A percentile compares a stretch with the other conserved stretches of the same genome.
phyloP scores from a whole-genome alignment of 2,113 vertebrate species.

The Mesembrinibis cayennensis region DNA sequence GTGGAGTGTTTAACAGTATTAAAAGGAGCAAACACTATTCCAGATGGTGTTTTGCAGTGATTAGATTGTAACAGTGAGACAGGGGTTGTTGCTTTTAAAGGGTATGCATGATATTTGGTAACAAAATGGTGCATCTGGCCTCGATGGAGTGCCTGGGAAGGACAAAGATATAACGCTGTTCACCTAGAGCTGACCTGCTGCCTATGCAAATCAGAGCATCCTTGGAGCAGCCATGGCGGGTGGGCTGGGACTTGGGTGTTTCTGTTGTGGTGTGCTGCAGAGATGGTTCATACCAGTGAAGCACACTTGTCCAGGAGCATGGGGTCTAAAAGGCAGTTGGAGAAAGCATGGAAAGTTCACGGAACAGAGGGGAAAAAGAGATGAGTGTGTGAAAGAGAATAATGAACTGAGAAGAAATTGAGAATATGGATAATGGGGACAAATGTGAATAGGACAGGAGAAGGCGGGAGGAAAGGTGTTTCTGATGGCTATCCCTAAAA shows the following conservation, averaged over 20 bases:
- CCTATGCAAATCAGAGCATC: background rate
- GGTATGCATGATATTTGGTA: background rate
- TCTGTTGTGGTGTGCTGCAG: background rate
- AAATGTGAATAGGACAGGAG: background rate
- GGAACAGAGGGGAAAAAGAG: background rate
- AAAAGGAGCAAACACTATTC: background rate
- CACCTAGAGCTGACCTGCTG: background rate
- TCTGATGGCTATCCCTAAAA: background rate
- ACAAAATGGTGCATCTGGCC: background rate
- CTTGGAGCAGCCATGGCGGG: accelerated
- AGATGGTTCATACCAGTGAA: background rate
- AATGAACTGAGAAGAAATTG: background rate
- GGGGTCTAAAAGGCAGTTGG: background rate
- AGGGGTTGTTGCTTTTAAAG: background rate
- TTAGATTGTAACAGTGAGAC: background rate
- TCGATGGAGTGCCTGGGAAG: background rate
- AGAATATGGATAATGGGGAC: background rate
- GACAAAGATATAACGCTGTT: background rate
- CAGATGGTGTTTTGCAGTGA: background rate
- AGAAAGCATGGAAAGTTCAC: background rate
- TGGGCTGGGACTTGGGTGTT: background rate
- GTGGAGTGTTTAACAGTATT: background rate
- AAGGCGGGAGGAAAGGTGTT: background rate
- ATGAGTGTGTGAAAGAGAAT: background rate
- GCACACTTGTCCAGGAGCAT: accelerated